phyloP scores from a whole-genome alignment of 2,888 invertebrate species.

The Octonoba sinensis region DNA sequence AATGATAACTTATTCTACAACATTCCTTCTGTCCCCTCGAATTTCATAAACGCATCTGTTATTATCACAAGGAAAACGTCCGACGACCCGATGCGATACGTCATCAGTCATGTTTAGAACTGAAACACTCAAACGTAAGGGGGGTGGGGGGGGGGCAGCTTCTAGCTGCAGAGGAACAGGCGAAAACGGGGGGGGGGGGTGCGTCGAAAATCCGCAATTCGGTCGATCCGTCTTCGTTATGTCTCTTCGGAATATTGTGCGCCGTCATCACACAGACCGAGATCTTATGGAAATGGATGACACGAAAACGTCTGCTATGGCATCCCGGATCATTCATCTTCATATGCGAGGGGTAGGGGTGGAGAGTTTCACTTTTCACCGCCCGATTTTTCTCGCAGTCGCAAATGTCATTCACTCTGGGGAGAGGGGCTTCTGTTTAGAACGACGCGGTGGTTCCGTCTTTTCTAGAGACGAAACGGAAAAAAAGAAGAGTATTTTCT shows the following conservation, averaged over 20 bases:
- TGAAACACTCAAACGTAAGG: conserved; percentile 32
- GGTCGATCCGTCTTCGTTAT: conserved; percentile 56
- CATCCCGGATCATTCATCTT: conserved; percentile 47
- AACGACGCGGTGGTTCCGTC: no score
- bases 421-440: no score
- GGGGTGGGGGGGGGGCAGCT: no score
- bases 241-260: conserved; percentile 43
- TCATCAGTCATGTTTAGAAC: conserved; percentile 56
- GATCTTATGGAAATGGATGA: conserved; percentile 54
- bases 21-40: no score
- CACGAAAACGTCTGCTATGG: conserved; percentile 22
- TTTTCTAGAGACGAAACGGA: no score
- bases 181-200: conserved; percentile 1
- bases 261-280: conserved; percentile 19
- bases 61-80: conserved; percentile 27
- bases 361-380: no score
- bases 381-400: no score
- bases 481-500: no score
- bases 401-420: no score
- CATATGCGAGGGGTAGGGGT: conserved; percentile 7
- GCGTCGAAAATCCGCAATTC: conserved; percentile 17
- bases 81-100: conserved; percentile 25
- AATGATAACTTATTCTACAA: no score
- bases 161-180: neutral
- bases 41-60: conserved; percentile 13